Percentiles rank a stretch among this genome's conserved stretches.
Conservation (phyloP, 2,888 invertebrate genomes). For the Luperina nickerlii region DNA sequence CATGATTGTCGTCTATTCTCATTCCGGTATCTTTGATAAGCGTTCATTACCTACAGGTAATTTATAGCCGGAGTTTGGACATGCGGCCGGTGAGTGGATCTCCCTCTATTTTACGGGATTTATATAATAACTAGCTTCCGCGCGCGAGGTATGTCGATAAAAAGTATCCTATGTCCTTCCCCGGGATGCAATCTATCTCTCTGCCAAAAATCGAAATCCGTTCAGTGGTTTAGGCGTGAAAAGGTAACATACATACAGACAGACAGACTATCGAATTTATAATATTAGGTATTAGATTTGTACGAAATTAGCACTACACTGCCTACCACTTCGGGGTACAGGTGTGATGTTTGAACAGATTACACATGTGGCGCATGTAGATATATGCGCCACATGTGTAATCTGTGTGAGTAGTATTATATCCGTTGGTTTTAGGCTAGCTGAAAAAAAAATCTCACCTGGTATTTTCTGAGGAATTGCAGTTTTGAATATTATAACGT, state of each 20-base stretch:
- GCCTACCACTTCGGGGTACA: neutral
- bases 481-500: slow-evolving; percentile 75
- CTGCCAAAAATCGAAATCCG: too few species aligned
- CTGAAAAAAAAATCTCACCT: slow-evolving; percentile 70
- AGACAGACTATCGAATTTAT: too few species aligned
- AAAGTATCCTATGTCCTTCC: too few species aligned
- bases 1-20: neutral
- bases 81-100: neutral
- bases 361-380: too few species aligned
- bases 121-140: neutral
- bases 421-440: neutral
- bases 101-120: neutral
- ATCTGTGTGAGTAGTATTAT: too few species aligned
- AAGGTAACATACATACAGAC: too few species aligned
- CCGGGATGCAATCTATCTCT: too few species aligned
- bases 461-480: slow-evolving; percentile 72
- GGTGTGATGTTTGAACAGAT: neutral
- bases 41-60: neutral
- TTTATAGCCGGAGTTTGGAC: neutral
- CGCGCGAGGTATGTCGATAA: too few species aligned
- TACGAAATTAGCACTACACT: neutral
- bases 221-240: too few species aligned
- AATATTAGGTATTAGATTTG: too few species aligned
- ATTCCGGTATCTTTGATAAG: neutral
- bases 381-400: too few species aligned